Conservation (phyloP, 1,140 invertebrate genomes). For the Nasonia vitripennis region DNA sequence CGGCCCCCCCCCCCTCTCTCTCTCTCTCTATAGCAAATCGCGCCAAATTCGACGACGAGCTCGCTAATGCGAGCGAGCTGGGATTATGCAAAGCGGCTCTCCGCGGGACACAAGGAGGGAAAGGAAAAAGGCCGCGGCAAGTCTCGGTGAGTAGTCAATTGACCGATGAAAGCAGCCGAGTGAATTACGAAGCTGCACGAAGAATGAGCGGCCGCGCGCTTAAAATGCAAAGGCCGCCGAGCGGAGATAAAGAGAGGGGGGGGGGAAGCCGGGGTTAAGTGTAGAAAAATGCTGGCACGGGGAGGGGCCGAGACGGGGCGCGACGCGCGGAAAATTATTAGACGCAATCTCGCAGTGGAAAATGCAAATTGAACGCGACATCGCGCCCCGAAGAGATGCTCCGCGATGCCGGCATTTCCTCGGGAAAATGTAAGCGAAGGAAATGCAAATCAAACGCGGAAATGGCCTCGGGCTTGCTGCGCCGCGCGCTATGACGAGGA, state of each 20-base stretch:
- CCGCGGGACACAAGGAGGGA: not conserved
- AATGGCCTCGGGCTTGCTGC: slow-evolving; percentile 17
- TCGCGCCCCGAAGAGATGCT: not conserved
- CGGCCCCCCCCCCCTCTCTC: too few relatives aligned
- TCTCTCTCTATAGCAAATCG: not conserved
- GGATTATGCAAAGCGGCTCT: not conserved
- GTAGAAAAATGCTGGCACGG: not conserved
- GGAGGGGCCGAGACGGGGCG: not conserved
- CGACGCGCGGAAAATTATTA: slow-evolving; percentile 29
- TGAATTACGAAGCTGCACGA: slow-evolving; percentile 19
- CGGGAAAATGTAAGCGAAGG: slow-evolving; percentile 26
- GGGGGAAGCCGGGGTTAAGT: not conserved
- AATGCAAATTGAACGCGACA: slow-evolving; percentile 39
- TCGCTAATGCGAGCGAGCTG: not conserved
- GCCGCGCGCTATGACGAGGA: not conserved
- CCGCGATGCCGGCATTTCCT: not conserved
- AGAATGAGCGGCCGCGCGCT: slow-evolving; percentile 18
- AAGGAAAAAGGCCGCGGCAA: not conserved
- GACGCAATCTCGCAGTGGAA: slow-evolving; percentile 38
- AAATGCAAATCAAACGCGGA: slow-evolving; percentile 46
- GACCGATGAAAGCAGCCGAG: slow-evolving; percentile 28
- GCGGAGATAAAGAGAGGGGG: not conserved
- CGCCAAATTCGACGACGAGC: not conserved
- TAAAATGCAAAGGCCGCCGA: slow-evolving; percentile 31
- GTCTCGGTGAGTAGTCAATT: slow-evolving; percentile 30